Evolutionary conservation across 2,888 invertebrate species (phyloP).

Genomic region (Cheilosia pagana): DNA sequence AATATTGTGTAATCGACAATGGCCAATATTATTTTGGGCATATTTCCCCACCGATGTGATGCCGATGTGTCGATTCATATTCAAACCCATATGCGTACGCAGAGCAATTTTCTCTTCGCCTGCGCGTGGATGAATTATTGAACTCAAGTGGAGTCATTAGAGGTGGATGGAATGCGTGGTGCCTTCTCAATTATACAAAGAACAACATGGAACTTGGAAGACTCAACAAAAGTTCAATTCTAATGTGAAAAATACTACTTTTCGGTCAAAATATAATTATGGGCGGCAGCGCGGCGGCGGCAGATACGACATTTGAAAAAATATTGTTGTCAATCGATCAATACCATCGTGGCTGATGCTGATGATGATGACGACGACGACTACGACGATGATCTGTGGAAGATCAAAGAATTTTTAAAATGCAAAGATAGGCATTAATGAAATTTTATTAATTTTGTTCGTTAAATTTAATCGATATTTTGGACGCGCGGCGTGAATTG

Average conservation of each 20-base stretch:
- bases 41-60: conserved; percentile 13
- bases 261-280: conserved; percentile 57
- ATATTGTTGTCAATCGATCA: conserved; percentile 67
- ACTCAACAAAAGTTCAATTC: conserved; percentile 29
- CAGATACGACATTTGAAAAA: conserved; percentile 41
- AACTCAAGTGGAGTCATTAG: conserved; percentile 74
- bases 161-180: conserved; percentile 19
- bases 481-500: conserved; percentile 34
- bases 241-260: conserved; percentile 51
- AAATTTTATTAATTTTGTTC: conserved; percentile 40
- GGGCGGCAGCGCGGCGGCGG: conserved; percentile 21
- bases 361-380: conserved; percentile 37
- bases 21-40: conserved; percentile 70
- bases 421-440: conserved; percentile 44
- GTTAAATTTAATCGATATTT: conserved; percentile 30
- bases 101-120: conserved; percentile 26
- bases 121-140: conserved; percentile 64
- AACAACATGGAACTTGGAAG: background rate
- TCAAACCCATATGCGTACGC: conserved; percentile 41
- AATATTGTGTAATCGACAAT: conserved; percentile 63
- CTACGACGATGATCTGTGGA: conserved; percentile 49
- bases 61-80: conserved; percentile 52
- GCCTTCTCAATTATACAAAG: conserved; percentile 19
- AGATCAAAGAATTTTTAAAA: conserved; percentile 57
- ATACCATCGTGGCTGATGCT: conserved; percentile 42